phyloP scores from a whole-genome alignment of 2,888 invertebrate genomes.

The Drosophila borborema region DNA sequence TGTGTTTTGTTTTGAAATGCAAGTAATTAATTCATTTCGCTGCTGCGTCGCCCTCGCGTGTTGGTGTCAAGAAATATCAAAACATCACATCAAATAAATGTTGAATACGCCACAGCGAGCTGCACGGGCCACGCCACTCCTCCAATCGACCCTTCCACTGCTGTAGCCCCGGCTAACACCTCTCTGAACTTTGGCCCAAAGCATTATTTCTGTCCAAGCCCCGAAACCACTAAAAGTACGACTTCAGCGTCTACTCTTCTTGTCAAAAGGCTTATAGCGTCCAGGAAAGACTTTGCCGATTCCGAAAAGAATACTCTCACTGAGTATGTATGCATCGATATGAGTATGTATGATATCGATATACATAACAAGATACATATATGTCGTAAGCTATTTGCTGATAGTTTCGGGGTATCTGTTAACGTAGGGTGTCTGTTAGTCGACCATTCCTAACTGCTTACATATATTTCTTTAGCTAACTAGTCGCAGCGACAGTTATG shows the following conservation, averaged over 20 bases:
- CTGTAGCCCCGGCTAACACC: slow-evolving; percentile 57
- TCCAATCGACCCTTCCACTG: slow-evolving; percentile 15
- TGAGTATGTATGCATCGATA: no score
- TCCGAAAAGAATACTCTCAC: no score
- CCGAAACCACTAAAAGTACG: not conserved
- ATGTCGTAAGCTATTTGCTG: not conserved
- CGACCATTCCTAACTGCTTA: not conserved
- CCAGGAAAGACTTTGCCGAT: no score
- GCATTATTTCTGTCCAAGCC: not conserved
- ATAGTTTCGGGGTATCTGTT: not conserved
- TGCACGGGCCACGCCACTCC: slow-evolving; percentile 29
- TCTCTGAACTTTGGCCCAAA: slow-evolving; percentile 58
- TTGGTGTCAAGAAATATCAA: slow-evolving; percentile 85
- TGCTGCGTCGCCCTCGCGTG: slow-evolving; percentile 79
- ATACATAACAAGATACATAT: no score
- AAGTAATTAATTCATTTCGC: slow-evolving; percentile 83
- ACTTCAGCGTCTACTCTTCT: not conserved
- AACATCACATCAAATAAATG: slow-evolving; percentile 85
- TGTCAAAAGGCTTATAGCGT: not conserved
- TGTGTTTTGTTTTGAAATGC: slow-evolving; percentile 76
- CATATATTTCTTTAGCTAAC: slow-evolving; percentile 35
- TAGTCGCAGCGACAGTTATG: slow-evolving; percentile 63
- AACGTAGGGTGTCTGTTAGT: not conserved
- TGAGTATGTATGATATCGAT: no score
- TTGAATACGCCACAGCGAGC: slow-evolving; percentile 73